Percentiles rank a stretch among this genome's conserved stretches.
These are phyloP conservation scores for Phycodurus eques DNA, from an alignment of 2,113 vertebrate species.

Conservation along the genomic window DNA sequence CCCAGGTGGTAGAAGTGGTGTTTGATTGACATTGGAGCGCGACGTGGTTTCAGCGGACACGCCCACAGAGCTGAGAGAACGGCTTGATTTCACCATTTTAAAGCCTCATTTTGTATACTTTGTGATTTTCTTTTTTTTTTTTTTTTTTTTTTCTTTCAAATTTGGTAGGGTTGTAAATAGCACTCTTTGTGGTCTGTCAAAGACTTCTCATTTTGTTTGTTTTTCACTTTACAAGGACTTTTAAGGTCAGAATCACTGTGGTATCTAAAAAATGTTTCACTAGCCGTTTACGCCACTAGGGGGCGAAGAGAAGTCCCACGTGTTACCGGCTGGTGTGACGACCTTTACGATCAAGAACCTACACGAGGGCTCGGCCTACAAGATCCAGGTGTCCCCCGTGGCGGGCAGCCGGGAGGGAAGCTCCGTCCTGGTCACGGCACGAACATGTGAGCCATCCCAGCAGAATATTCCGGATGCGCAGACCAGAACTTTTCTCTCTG, in stretches of 20 bases:
- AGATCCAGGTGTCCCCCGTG: conserved; percentile 75
- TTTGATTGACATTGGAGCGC: too few species aligned
- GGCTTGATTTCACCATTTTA: too few species aligned
- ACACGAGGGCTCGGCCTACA: conserved; percentile 76
- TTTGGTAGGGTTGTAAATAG: too few species aligned
- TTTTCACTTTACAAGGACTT: too few species aligned
- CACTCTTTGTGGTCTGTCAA: too few species aligned
- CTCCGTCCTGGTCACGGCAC: conserved; percentile 73
- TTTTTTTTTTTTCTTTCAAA: too few species aligned
- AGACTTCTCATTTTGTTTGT: too few species aligned
- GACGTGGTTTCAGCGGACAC: too few species aligned
- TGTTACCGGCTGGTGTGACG: conserved; percentile 60
- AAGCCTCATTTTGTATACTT: too few species aligned
- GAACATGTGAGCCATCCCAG: conserved; percentile 75
- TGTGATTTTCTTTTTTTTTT: too few species aligned
- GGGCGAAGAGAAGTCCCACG: conserved; percentile 69
- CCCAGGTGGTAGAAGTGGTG: too few species aligned
- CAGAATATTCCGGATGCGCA: neutral
- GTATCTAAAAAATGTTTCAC: neutral
- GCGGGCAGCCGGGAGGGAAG: conserved; percentile 68
- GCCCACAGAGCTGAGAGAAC: too few species aligned
- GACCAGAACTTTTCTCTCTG: neutral
- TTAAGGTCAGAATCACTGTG: neutral
- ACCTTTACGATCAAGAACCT: conserved; percentile 72
- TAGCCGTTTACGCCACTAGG: conserved; percentile 58